Evolutionary conservation across 2,797 vertebrate genomes (phyloP).

Genomic region (Trachurus trachurus): DNA sequence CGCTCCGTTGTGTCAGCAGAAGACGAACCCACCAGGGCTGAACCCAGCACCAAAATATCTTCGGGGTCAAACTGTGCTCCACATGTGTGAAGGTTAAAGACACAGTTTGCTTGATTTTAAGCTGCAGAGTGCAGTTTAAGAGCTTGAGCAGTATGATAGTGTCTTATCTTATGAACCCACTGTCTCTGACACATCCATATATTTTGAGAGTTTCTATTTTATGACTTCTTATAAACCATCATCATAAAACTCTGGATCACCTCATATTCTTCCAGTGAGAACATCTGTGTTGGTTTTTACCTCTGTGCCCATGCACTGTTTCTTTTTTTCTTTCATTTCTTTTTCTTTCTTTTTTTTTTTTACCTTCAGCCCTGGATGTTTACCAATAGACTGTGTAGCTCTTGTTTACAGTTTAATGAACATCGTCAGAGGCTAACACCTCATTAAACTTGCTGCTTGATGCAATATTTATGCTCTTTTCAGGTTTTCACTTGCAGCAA

Average conservation of each 20-base stretch:
- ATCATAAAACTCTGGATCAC: neutral
- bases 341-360: neutral
- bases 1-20: constrained; percentile 47
- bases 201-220: neutral
- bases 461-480: neutral
- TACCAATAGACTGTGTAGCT: neutral
- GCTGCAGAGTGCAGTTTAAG: neutral
- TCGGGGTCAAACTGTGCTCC: neutral
- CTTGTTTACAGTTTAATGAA: neutral
- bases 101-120: neutral
- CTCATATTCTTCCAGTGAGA: neutral
- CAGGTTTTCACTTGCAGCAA: neutral
- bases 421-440: constrained; percentile 13
- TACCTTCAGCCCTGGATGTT: neutral
- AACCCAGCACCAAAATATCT: constrained; percentile 38
- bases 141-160: no score
- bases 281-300: constrained; percentile 6
- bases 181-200: neutral
- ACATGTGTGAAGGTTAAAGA: constrained; percentile 1
- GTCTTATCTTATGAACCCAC: no score
- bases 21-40: constrained; percentile 47
- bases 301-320: neutral
- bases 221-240: neutral
- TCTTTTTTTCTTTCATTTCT: no score
- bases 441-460: neutral